phyloP scores from a whole-genome alignment of 2,797 vertebrate species.

The Myioborus melanocephalus region DNA sequence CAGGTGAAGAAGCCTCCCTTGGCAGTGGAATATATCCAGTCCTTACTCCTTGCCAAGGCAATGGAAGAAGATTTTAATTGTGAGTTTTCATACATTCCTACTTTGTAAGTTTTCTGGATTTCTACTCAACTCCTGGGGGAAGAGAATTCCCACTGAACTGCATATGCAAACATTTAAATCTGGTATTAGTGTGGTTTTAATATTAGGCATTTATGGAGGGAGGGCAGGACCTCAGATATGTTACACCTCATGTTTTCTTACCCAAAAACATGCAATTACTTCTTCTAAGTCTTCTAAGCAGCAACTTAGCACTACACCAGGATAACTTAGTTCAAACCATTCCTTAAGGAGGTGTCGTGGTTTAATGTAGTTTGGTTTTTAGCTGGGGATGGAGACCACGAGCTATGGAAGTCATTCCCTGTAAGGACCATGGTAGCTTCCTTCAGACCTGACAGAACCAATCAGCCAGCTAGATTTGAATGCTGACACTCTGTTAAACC shows the following conservation, averaged over 20 bases:
- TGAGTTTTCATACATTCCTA: background rate
- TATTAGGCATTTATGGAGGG: background rate
- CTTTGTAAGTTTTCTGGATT: background rate
- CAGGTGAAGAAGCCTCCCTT: background rate
- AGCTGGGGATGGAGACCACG: background rate
- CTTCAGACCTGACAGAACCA: background rate
- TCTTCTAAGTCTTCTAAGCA: background rate
- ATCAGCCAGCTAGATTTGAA: background rate
- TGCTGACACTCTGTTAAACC: background rate
- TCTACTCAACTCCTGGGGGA: background rate
- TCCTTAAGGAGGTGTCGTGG: background rate
- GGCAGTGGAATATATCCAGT: background rate
- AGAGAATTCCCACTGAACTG: background rate
- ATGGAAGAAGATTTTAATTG: background rate
- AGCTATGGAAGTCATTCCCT: background rate
- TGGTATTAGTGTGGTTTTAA: background rate
- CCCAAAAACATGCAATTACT: background rate
- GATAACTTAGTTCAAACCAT: background rate
- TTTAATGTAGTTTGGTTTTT: background rate
- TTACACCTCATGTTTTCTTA: background rate
- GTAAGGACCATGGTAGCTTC: background rate
- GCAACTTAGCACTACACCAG: background rate
- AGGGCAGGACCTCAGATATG: background rate
- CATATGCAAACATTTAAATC: background rate
- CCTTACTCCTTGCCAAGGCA: background rate